Percentiles rank a stretch among this genome's conserved stretches.
phyloP scores from a whole-genome alignment of 2,797 vertebrate genomes.

The Cygnus olor region DNA sequence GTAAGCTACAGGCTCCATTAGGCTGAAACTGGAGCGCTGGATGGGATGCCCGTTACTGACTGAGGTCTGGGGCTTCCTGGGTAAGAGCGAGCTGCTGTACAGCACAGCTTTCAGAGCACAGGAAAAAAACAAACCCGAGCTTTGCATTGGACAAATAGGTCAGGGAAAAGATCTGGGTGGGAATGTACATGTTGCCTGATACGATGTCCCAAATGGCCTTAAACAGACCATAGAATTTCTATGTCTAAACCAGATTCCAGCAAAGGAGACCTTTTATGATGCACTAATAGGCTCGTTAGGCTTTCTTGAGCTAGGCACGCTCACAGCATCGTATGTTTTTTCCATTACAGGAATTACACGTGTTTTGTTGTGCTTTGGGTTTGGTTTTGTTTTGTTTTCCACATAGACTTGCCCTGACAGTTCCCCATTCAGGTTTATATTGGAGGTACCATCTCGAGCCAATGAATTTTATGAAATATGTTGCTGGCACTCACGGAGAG shows the following conservation, averaged over 20 bases:
- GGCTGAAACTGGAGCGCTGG: background rate
- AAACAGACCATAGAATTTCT: constrained; percentile 52
- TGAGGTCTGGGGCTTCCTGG: background rate
- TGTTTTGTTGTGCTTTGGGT: constrained; percentile 70
- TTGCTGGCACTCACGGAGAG: constrained; percentile 76
- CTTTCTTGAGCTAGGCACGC: constrained; percentile 36
- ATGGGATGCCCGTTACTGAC: background rate
- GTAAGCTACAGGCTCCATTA: background rate
- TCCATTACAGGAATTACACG: constrained; percentile 62
- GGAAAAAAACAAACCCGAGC: background rate
- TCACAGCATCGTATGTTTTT: constrained; percentile 42
- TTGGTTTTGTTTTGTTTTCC: constrained; percentile 75
- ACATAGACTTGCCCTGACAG: constrained; percentile 74
- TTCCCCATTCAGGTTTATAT: constrained; percentile 75
- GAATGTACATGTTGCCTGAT: constrained; percentile 14
- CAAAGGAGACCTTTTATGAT: constrained; percentile 54
- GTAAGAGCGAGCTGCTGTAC: background rate
- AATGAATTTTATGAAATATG: constrained; percentile 80
- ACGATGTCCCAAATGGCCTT: constrained; percentile 49
- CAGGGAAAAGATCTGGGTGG: constrained; percentile 12
- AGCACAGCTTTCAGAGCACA: background rate
- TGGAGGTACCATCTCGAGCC: constrained; percentile 76
- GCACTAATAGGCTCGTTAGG: constrained; percentile 33
- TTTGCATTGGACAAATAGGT: background rate
- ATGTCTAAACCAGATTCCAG: constrained; percentile 55